Evolutionary conservation across 2,113 vertebrate genomes (phyloP), one percentile per base, ranked within the genome.

Genomic region (Erinaceus europaeus): DNA sequence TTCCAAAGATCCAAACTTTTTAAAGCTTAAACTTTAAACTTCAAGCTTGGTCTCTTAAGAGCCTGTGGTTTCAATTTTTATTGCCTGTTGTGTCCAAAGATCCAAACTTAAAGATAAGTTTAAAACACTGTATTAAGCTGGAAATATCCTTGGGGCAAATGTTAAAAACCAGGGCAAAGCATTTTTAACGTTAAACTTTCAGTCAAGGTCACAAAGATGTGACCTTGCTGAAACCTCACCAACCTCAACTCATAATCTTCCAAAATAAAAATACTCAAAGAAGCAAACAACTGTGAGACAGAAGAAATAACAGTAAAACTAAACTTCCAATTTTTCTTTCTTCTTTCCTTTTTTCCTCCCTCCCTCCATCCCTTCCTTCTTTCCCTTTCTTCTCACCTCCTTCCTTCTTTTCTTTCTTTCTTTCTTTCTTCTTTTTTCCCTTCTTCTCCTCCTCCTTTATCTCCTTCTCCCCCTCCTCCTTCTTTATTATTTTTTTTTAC

Each of bases 81-180:
- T 80, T 84, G 38, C 4, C 20, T 76, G 5, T 69, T 40, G 29
- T 89, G 64, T 42, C 29, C 77, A 59, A 78, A 78, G n/a, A 71
- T 32, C 6, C 32, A 84, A 69, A 55, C 40, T 84, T 86, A 77
- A 86, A 91, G 84, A 86, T 90, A 62, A 84, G 86, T 75, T 65
- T 91, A 76, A 90, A 88, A 76, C 15, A 14, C 34, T 3, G 14
- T 53, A 15, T 82, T 72, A 64, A 34, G 29, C 68, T 65, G 34
- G 74, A 68, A 92, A 78, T 76, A 42, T 4, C 59, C 32, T 73
- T 78, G 12, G 36, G 90, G 90, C 23, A 92, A 55, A 36, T 62
- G 76, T 50, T 5, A 46, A 62, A 86, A 94, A 79, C 23, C 77
- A 85, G 73, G 20, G 34, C 27, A 90, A 84, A 77, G 17, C 6